phyloP scores from a whole-genome alignment of 1,140 invertebrate genomes.

The Drosophila santomea region DNA sequence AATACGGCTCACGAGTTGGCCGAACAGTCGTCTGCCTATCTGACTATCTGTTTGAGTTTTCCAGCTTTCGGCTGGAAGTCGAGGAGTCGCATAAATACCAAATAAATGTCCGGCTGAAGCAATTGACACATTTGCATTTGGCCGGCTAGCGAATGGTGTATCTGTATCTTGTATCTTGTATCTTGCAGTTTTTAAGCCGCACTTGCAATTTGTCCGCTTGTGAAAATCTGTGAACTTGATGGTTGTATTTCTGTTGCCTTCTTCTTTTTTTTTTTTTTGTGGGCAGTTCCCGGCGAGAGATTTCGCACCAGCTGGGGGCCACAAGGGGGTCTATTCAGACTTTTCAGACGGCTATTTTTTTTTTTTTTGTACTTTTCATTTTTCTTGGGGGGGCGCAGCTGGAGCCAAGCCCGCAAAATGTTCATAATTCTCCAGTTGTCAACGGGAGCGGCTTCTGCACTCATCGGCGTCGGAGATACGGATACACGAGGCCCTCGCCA shows the following conservation, averaged over 20 bases:
- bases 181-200: neutral
- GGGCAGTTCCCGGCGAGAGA: constrained; percentile 59
- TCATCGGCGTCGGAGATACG: constrained; percentile 38
- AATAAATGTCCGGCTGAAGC: constrained; percentile 77
- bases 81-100: constrained; percentile 48
- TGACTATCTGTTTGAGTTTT: constrained; percentile 4
- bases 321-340: constrained; percentile 8
- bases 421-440: constrained; percentile 81
- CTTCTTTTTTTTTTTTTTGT: neutral
- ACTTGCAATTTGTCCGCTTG: constrained; percentile 35
- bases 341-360: too few relatives aligned
- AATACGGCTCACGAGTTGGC: constrained; percentile 63
- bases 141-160: constrained; percentile 17
- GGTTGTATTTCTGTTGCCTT: neutral
- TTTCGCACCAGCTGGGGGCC: constrained; percentile 58
- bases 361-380: neutral
- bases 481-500: constrained; percentile 26
- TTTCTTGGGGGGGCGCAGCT: constrained; percentile 27
- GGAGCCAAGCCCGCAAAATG: constrained; percentile 74
- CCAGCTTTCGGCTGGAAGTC: constrained; percentile 37
- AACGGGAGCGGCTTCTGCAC: constrained; percentile 75
- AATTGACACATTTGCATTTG: constrained; percentile 79
- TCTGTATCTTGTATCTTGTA: constrained; percentile 29
- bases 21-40: neutral
- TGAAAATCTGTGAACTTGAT: constrained; percentile 25